phyloP scores from a whole-genome alignment of 2,888 invertebrate species.

The Entomobrya proxima region DNA sequence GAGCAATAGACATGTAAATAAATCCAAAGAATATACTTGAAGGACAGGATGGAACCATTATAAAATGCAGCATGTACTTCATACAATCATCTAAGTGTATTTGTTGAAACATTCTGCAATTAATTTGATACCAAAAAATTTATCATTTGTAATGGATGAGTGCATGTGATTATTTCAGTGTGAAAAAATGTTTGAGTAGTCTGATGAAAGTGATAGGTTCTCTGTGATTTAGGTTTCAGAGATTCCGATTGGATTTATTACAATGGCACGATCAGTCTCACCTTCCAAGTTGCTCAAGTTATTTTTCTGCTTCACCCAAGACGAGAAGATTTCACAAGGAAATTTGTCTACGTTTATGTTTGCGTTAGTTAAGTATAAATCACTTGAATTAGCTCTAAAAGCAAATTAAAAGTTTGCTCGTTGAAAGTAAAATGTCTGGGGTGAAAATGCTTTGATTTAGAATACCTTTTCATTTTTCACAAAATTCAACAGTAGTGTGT shows the following conservation, averaged over 20 bases:
- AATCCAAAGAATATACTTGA: no score
- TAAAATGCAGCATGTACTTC: no score
- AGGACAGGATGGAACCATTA: no score
- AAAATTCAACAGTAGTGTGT: no score
- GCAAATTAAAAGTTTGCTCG: background rate
- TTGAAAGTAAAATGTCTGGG: no score
- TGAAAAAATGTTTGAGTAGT: background rate
- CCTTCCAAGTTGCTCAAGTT: background rate
- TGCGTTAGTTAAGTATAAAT: background rate
- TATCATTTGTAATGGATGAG: constrained; percentile 54
- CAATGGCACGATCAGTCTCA: background rate
- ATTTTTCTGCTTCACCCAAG: constrained; percentile 8
- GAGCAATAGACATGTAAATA: no score
- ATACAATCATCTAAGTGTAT: background rate
- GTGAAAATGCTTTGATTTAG: background rate
- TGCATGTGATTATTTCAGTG: background rate
- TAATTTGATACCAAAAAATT: constrained; percentile 55
- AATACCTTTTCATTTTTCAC: background rate
- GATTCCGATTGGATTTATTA: constrained; percentile 12
- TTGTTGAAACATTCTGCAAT: constrained; percentile 54
- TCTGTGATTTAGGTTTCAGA: background rate
- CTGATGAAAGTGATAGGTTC: background rate
- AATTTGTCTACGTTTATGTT: background rate
- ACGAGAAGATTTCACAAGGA: background rate
- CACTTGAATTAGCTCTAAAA: background rate